phyloP scores from a whole-genome alignment of 1,140 invertebrate genomes.

The Planococcus citri region DNA sequence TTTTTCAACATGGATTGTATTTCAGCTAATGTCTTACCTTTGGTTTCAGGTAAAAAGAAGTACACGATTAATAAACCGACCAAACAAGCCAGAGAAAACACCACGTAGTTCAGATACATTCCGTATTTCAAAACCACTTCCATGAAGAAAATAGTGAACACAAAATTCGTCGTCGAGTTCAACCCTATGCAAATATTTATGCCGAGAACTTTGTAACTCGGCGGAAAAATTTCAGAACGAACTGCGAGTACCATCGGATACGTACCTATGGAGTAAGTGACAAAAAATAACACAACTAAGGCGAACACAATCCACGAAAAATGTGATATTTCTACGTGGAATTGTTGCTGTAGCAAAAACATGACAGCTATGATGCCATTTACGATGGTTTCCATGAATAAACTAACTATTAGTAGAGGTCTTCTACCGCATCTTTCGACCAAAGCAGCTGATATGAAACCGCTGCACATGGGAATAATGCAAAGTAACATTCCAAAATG shows the following conservation, averaged over 20 bases:
- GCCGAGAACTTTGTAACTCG: conserved; percentile 22
- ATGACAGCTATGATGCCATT: conserved; percentile 23
- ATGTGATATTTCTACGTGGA: neutral
- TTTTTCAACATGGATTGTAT: conserved; percentile 34
- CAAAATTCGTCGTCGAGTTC: conserved; percentile 23
- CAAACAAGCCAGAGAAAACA: conserved; percentile 50
- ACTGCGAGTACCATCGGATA: conserved; percentile 9
- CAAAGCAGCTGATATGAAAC: conserved; percentile 29
- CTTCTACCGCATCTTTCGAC: conserved; percentile 38
- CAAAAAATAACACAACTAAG: neutral
- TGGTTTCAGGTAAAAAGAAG: conserved; percentile 63
- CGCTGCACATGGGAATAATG: conserved; percentile 29
- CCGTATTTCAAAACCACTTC: conserved; percentile 36
- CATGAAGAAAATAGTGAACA: conserved; percentile 28
- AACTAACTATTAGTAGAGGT: conserved; percentile 32
- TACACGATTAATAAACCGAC: conserved; percentile 48
- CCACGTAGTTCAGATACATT: conserved; percentile 47
- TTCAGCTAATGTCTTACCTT: conserved; percentile 60
- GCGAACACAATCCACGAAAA: neutral
- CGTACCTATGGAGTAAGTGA: conserved; percentile 5
- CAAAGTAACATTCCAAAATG: conserved; percentile 11
- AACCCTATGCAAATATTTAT: neutral
- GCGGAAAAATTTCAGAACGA: conserved; percentile 27
- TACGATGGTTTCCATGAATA: neutral
- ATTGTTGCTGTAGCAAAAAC: neutral